These are phyloP conservation scores for Lampris incognitus DNA, from an alignment of 2,113 vertebrate genomes.

Conservation along the genomic window DNA sequence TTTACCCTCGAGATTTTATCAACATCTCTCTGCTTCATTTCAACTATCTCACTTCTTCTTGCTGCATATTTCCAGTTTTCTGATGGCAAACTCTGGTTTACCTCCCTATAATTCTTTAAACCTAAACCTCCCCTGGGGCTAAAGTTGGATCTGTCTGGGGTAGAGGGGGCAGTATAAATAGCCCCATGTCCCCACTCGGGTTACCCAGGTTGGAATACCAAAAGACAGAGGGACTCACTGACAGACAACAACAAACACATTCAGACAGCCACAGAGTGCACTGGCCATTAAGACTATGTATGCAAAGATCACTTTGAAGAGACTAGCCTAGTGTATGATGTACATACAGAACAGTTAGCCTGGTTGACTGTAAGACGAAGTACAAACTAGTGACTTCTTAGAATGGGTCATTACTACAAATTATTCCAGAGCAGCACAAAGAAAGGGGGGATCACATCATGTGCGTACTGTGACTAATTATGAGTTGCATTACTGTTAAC, in stretches of 20 bases:
- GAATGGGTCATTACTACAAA: neutral
- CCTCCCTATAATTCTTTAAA: slow-evolving; percentile 26
- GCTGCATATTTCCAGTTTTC: neutral
- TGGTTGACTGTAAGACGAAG: too few relatives aligned
- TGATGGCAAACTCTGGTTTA: slow-evolving; percentile 44
- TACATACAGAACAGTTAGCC: too few relatives aligned
- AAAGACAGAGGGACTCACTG: slow-evolving; percentile 31
- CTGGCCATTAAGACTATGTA: neutral
- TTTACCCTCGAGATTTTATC: too few relatives aligned
- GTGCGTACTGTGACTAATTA: slow-evolving; percentile 36
- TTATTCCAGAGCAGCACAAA: slow-evolving; percentile 5
- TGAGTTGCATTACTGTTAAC: slow-evolving; percentile 20
- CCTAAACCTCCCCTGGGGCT: slow-evolving; percentile 39
- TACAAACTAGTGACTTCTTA: neutral
- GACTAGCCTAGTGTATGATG: neutral
- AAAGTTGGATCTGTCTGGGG: slow-evolving; percentile 53
- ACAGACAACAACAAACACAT: slow-evolving; percentile 12
- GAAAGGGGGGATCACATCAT: slow-evolving; percentile 30
- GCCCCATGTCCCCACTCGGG: slow-evolving; percentile 53
- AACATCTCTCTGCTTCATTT: neutral
- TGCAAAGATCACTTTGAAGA: neutral
- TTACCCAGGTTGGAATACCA: slow-evolving; percentile 65
- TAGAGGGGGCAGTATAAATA: slow-evolving; percentile 63
- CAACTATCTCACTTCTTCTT: neutral
- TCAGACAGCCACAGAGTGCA: neutral